Evolutionary conservation across 2,113 vertebrate species (phyloP).

Genomic region (Dromiciops gliroides): DNA sequence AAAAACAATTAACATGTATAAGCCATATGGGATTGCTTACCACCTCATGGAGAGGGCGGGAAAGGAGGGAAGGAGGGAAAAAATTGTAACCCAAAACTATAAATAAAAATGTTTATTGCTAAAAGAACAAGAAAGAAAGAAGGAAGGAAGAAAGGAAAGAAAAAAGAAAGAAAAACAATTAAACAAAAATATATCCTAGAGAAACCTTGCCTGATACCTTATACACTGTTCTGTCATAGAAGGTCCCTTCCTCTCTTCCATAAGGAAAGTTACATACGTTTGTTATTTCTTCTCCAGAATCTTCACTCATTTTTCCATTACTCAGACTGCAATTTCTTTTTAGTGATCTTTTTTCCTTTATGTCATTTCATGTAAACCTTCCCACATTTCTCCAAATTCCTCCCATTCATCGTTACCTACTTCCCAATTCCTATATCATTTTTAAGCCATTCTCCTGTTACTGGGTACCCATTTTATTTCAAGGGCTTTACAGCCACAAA

Average conservation of each 20-base stretch:
- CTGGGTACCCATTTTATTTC: neutral
- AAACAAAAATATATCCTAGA: neutral
- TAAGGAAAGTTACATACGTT: neutral
- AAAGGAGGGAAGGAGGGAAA: too few relatives aligned
- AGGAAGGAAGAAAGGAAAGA: too few relatives aligned
- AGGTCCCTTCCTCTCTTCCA: neutral
- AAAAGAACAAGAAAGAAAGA: too few relatives aligned
- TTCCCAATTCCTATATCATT: neutral
- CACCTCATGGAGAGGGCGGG: too few relatives aligned
- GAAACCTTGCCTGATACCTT: neutral
- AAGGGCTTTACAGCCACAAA: neutral
- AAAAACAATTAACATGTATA: neutral
- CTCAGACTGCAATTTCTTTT: neutral
- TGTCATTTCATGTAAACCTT: neutral
- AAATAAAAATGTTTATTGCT: too few relatives aligned
- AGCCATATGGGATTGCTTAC: too few relatives aligned
- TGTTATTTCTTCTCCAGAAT: neutral
- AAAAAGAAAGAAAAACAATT: too few relatives aligned
- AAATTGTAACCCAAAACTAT: too few relatives aligned
- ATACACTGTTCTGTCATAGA: neutral
- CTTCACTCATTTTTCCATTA: neutral
- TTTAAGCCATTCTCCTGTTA: neutral
- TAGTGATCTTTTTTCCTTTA: neutral
- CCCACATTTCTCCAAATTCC: neutral
- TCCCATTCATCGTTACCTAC: neutral